Percentiles rank a stretch among this genome's conserved stretches.
These are phyloP conservation scores for Erethizon dorsatum DNA, from an alignment of 2,797 vertebrate genomes.

Conservation along the genomic window DNA sequence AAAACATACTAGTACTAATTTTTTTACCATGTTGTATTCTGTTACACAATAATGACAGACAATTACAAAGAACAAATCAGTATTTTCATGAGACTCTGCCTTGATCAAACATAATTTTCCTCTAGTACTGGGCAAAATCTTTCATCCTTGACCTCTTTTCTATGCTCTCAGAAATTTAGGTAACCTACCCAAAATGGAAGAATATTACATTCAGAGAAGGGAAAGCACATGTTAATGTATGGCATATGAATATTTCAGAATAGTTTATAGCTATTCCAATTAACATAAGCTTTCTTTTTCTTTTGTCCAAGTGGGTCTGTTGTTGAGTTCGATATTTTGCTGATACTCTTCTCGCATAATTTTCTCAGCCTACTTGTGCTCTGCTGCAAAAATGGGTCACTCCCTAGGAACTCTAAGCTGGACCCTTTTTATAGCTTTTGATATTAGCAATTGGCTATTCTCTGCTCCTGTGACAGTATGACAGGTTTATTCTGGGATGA, in stretches of 20 bases:
- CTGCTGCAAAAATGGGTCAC: constrained; percentile 63
- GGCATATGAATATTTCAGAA: background rate
- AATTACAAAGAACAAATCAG: background rate
- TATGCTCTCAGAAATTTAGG: background rate
- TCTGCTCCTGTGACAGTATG: background rate
- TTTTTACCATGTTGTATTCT: background rate
- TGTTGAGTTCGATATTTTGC: background rate
- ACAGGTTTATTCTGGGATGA: constrained; percentile 68
- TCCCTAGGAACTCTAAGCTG: background rate
- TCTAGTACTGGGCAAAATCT: background rate
- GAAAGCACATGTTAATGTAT: background rate
- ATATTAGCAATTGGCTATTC: background rate
- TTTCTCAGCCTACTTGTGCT: background rate
- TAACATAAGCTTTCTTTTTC: background rate
- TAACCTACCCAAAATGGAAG: background rate
- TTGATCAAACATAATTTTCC: background rate
- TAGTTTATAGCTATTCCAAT: background rate
- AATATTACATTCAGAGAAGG: background rate
- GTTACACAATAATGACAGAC: background rate
- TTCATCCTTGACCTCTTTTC: background rate
- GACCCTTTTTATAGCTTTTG: constrained; percentile 57
- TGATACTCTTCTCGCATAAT: background rate
- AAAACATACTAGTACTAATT: background rate
- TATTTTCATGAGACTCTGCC: background rate
- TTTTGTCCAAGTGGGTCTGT: background rate